phyloP scores from a whole-genome alignment of 1,140 invertebrate genomes.

The Brachionus manjavacas region DNA sequence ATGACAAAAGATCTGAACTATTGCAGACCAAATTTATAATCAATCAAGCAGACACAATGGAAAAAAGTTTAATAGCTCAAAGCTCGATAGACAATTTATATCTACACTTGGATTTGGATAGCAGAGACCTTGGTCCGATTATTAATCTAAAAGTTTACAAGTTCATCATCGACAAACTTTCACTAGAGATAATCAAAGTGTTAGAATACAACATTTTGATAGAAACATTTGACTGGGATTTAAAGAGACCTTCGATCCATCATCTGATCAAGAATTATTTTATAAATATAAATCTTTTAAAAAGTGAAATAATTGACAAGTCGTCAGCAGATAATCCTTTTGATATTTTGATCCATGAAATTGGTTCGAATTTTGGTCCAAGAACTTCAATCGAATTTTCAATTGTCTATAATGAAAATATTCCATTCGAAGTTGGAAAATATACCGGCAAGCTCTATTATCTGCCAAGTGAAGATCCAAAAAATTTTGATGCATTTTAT shows the following conservation, averaged over 20 bases:
- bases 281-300: neutral
- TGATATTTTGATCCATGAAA: neutral
- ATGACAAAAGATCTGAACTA: neutral
- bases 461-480: neutral
- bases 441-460: conserved; percentile 8
- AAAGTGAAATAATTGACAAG: neutral
- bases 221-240: neutral
- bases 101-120: neutral
- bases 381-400: neutral
- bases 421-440: conserved; percentile 8
- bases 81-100: neutral
- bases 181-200: neutral
- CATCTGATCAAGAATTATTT: neutral
- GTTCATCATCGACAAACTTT: neutral
- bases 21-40: neutral
- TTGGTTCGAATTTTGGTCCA: neutral
- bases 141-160: neutral
- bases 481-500: neutral
- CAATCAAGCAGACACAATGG: neutral
- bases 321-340: neutral
- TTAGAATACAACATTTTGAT: neutral
- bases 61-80: neutral
- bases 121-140: neutral
- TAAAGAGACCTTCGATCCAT: neutral
- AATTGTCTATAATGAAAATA: neutral